A percentile compares a stretch with the other conserved stretches of the same genome.
Evolutionary conservation across 2,113 vertebrate genomes (phyloP).

Genomic region (Bettongia penicillata): DNA sequence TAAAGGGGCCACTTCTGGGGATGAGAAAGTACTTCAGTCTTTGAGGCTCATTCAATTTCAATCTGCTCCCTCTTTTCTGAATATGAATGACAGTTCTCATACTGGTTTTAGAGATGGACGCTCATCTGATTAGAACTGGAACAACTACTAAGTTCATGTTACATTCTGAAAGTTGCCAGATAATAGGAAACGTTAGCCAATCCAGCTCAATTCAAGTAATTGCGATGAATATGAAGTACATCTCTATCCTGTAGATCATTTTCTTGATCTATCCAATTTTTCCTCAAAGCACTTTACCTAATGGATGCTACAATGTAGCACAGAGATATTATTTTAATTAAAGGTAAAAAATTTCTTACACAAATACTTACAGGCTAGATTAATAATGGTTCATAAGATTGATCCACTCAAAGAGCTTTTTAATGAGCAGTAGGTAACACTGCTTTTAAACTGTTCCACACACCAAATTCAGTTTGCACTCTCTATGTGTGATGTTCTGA

Average conservation of each 20-base stretch:
- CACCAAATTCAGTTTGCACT: neutral
- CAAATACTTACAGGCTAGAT: conserved; percentile 2
- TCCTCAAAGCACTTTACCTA: neutral
- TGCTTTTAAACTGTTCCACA: conserved; percentile 10
- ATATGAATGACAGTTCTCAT: conserved; percentile 24
- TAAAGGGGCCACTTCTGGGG: neutral
- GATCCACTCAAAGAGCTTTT: neutral
- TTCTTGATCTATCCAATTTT: neutral
- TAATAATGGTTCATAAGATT: neutral
- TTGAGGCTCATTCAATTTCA: conserved; percentile 9
- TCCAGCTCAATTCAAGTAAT: neutral
- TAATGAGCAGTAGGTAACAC: neutral
- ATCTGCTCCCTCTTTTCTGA: neutral
- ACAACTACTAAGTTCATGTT: neutral
- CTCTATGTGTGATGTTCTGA: neutral
- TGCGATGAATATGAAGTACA: neutral
- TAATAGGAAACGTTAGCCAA: neutral
- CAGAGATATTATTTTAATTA: neutral
- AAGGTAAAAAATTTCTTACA: neutral
- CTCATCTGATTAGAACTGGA: neutral
- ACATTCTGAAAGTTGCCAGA: conserved; percentile 42
- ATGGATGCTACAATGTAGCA: neutral
- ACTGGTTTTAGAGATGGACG: neutral
- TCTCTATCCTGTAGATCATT: neutral
- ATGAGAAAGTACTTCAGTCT: neutral